phyloP scores from a whole-genome alignment of 1,140 invertebrate genomes.

The Antheraea mylitta region DNA sequence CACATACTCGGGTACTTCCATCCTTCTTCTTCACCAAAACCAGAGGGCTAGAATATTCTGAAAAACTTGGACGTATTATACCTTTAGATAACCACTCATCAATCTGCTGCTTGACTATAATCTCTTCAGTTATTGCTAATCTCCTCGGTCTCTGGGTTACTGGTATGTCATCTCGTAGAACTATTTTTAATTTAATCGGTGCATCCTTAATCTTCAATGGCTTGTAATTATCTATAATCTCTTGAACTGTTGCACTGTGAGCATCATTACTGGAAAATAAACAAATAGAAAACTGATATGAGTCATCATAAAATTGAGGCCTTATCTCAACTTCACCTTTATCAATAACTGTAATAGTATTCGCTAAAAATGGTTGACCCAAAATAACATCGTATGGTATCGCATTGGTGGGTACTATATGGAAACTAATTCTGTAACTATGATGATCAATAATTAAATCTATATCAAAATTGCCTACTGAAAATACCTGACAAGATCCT shows the following conservation, averaged over 20 bases:
- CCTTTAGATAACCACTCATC: slow-evolving; percentile 40
- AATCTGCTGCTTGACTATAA: slow-evolving; percentile 40
- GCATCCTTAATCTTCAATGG: slow-evolving; percentile 17
- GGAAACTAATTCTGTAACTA: not conserved
- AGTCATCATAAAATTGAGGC: not conserved
- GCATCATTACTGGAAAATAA: not conserved
- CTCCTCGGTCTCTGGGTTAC: slow-evolving; percentile 37
- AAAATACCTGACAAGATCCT: slow-evolving; percentile 10
- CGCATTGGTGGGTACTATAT: no score
- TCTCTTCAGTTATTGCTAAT: slow-evolving; percentile 37
- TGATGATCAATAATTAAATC: slow-evolving; percentile 7
- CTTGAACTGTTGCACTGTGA: not conserved
- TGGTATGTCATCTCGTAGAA: slow-evolving; percentile 31
- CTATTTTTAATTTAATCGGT: slow-evolving; percentile 26
- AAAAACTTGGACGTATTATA: slow-evolving; percentile 41
- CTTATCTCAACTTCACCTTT: slow-evolving; percentile 6
- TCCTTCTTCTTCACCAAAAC: slow-evolving; percentile 75
- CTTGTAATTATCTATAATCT: slow-evolving; percentile 11
- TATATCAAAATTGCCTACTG: slow-evolving; percentile 9
- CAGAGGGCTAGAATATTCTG: slow-evolving; percentile 68
- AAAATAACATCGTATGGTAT: slow-evolving; percentile 22
- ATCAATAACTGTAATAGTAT: slow-evolving; percentile 21
- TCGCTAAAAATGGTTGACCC: slow-evolving; percentile 18
- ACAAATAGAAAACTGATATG: not conserved
- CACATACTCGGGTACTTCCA: slow-evolving; percentile 52